phyloP scores from a whole-genome alignment of 2,113 vertebrate genomes.

The Jaculus jaculus region DNA sequence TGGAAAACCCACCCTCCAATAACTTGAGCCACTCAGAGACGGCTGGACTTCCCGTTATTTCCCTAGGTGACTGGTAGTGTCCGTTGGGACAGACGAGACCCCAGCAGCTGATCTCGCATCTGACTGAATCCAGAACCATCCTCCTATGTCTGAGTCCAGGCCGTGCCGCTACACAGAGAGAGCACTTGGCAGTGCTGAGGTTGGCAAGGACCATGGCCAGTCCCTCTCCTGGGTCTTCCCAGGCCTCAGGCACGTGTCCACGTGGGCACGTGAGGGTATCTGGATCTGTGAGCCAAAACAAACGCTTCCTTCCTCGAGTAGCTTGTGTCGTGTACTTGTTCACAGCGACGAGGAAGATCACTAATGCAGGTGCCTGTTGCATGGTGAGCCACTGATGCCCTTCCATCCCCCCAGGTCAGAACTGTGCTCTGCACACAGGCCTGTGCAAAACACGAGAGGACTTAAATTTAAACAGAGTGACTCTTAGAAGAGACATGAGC shows the following conservation, averaged over 20 bases:
- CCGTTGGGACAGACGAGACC: not conserved
- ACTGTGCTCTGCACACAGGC: too few relatives aligned
- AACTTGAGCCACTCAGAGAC: not conserved
- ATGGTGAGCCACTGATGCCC: too few relatives aligned
- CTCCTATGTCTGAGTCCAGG: not conserved
- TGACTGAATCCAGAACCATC: not conserved
- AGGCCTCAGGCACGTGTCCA: not conserved
- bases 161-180: not conserved
- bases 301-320: too few relatives aligned
- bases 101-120: not conserved
- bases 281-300: not conserved
- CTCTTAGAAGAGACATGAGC: too few relatives aligned
- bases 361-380: too few relatives aligned
- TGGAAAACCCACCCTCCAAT: constrained; percentile 12
- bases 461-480: too few relatives aligned
- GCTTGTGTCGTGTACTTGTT: too few relatives aligned
- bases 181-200: not conserved
- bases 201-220: not conserved
- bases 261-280: not conserved
- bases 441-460: too few relatives aligned
- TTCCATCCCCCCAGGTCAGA: too few relatives aligned
- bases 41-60: not conserved
- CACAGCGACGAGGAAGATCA: too few relatives aligned
- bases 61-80: not conserved
- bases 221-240: not conserved